These are phyloP conservation scores for Falco novaeseelandiae DNA, from an alignment of 2,797 vertebrate species.

Conservation along the genomic window DNA sequence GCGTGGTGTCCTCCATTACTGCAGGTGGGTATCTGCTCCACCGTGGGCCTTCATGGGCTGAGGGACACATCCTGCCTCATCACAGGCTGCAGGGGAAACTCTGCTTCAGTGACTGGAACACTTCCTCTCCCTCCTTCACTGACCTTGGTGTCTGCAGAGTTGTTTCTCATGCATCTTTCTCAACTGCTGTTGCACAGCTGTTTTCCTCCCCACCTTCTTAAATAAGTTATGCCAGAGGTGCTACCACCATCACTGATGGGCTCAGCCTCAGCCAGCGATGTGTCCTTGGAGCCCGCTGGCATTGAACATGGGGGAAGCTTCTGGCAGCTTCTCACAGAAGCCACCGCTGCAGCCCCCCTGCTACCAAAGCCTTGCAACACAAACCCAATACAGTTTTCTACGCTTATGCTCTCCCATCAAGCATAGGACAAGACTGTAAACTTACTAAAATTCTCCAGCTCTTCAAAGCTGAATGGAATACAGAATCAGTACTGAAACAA, in stretches of 20 bases:
- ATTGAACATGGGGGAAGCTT: not conserved
- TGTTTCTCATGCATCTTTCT: not conserved
- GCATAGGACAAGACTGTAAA: not conserved
- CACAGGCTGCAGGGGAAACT: too few species aligned
- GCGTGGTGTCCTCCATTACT: too few species aligned
- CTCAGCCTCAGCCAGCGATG: not conserved
- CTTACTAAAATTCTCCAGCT: not conserved
- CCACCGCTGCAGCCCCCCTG: too few species aligned
- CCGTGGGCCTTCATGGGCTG: too few species aligned
- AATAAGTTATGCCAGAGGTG: not conserved
- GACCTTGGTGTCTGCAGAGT: not conserved
- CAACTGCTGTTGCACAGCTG: not conserved
- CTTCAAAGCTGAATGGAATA: not conserved
- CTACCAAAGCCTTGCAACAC: not conserved
- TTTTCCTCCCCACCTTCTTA: not conserved
- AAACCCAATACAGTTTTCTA: not conserved
- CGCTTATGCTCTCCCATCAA: not conserved
- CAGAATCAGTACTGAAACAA: not conserved
- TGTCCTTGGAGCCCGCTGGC: accelerated
- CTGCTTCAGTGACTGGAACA: too few species aligned
- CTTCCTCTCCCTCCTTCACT: too few species aligned
- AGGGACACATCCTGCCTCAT: too few species aligned
- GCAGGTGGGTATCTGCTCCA: too few species aligned
- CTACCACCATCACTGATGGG: accelerated
- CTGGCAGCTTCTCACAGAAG: not conserved